Percentiles rank a stretch among this genome's conserved stretches.
Conservation (phyloP, 2,113 vertebrate genomes). For the Nettapus auritus region DNA sequence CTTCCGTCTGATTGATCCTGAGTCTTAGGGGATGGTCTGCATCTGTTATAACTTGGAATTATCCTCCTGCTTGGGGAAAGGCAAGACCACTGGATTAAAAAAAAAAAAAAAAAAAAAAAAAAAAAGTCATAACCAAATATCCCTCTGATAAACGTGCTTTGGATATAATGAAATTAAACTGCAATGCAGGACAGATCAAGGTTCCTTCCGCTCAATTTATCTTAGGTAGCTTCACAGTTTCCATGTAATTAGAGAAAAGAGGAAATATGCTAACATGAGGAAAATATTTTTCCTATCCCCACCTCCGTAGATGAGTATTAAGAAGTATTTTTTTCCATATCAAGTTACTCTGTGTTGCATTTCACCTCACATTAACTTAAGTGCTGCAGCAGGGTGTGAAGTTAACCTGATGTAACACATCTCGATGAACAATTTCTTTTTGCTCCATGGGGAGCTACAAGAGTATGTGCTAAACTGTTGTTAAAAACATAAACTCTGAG, state of each 20-base stretch:
- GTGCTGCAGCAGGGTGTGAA: not conserved
- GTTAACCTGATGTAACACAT: not conserved
- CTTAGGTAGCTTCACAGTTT: not conserved
- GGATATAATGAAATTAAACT: not conserved
- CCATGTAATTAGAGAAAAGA: not conserved
- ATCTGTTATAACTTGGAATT: conserved; percentile 3
- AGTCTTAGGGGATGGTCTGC: conserved; percentile 8
- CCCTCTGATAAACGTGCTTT: not conserved
- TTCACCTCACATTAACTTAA: not conserved
- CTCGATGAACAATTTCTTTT: not conserved
- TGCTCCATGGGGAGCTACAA: not conserved
- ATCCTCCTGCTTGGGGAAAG: not conserved
- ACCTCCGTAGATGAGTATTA: not conserved
- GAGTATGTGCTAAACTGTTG: not conserved
- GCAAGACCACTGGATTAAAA: not conserved
- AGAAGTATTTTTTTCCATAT: not conserved
- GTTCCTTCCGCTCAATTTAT: not conserved
- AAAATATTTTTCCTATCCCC: not conserved
- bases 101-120: not conserved
- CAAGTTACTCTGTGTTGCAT: not conserved
- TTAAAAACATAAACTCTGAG: not conserved
- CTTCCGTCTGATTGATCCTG: conserved; percentile 21
- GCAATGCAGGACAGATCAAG: not conserved
- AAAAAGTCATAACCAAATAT: not conserved
- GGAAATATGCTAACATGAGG: fast-evolving